Conservation (phyloP, 1,140 invertebrate genomes). For the Gonioctena quinquepunctata region DNA sequence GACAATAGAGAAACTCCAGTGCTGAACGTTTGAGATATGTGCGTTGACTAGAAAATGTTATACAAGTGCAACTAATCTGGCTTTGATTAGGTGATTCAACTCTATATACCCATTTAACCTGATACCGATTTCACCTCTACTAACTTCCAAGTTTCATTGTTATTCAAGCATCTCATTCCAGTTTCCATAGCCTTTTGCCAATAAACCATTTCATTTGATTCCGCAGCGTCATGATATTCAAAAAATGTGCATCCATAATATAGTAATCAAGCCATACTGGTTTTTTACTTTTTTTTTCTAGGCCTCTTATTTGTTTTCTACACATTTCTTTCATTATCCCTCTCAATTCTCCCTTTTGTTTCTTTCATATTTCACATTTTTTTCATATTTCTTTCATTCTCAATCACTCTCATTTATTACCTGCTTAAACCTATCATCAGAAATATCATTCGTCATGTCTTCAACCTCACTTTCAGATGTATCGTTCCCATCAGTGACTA, state of each 20-base stretch:
- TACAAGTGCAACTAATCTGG: conserved; percentile 55
- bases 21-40: too few species aligned
- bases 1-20: too few species aligned
- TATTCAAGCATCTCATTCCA: conserved; percentile 42
- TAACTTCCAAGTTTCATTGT: conserved; percentile 46
- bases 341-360: background rate
- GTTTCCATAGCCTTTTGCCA: conserved; percentile 42
- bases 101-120: conserved; percentile 34
- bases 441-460: too few species aligned
- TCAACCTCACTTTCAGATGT: too few species aligned
- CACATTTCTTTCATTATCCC: background rate
- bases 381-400: too few species aligned
- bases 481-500: too few species aligned
- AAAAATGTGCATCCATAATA: background rate
- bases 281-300: conserved; percentile 3
- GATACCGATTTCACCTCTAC: conserved; percentile 26
- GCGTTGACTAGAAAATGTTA: too few species aligned
- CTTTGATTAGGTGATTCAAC: conserved; percentile 47
- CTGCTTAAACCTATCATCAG: too few species aligned
- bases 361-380: background rate
- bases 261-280: conserved; percentile 3
- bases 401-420: too few species aligned
- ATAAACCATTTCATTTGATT: conserved; percentile 18
- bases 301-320: background rate
- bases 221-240: conserved; percentile 8